Conservation (phyloP, 92 coral and sea anemone genomes). For the Umimayanthus kanabou region DNA sequence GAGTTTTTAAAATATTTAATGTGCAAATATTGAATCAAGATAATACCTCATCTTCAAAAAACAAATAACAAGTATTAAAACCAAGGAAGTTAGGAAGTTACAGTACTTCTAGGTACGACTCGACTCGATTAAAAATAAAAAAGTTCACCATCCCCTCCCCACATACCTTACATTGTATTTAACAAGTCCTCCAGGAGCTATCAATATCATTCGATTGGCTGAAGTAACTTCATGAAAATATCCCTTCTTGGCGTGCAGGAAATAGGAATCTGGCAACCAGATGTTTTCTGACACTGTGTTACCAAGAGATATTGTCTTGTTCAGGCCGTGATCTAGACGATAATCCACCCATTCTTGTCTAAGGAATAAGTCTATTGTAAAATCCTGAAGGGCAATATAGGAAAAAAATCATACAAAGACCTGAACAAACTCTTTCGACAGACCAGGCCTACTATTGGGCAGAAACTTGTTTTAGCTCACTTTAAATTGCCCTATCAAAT, state of each 20-base stretch:
- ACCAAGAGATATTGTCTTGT: conserved; percentile 52
- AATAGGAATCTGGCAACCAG: conserved; percentile 79
- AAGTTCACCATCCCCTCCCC: not conserved
- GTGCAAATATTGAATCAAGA: no score
- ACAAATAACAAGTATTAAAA: no score
- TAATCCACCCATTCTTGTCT: conserved; percentile 74
- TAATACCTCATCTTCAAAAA: no score
- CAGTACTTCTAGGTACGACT: no score
- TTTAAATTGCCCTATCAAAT: no score
- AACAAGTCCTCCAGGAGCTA: conserved; percentile 62
- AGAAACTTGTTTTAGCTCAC: no score
- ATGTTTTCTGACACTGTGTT: conserved; percentile 49
- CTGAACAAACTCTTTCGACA: no score
- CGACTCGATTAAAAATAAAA: no score
- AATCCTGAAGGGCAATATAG: conserved; percentile 44
- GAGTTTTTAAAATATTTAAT: no score
- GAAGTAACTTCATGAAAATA: conserved; percentile 68
- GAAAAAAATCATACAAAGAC: not conserved
- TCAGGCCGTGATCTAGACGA: conserved; percentile 63
- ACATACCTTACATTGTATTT: conserved; percentile 67
- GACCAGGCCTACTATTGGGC: no score
- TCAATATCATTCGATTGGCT: conserved; percentile 62
- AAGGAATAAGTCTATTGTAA: conserved; percentile 70
- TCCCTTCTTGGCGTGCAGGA: conserved; percentile 68
- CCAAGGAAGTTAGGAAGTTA: no score